Evolutionary conservation across 2,113 vertebrate species (phyloP), one percentile per base, ranked within the genome.

Genomic region (Origma solitaria): DNA sequence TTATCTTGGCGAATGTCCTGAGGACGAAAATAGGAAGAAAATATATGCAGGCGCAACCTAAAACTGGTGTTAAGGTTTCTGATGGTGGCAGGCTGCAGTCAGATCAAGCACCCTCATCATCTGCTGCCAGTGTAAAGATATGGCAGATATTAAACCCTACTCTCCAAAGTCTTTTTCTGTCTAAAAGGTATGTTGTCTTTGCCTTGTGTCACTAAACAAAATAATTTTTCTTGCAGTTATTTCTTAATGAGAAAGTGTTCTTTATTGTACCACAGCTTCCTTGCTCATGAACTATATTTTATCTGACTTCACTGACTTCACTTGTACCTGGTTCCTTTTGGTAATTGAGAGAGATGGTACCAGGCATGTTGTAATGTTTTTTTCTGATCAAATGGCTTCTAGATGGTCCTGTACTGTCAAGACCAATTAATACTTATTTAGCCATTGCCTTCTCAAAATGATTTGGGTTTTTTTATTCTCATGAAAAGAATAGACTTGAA

Each of bases 1-100:
- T 98, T 97, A 97, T 97, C 92, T 97, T 98, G 98, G 98, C 93
- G 94, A 98, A 98, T 96, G 86, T 98, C 88, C 95, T 98, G 97
- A 90, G 95, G 97, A 98, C 82, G 85, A 97, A 98, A 95, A 94
- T 98, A 98, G 98, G 98, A 98, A 97, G 97, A 98, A 97, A 98
- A 96, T 98, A 98, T 44, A 87, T 92, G 94, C 95, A 96, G 96
- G 86, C 7, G 18, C 96, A 88, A 49, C 89, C 64, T 97, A 94
- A 96, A 96, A 96, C 95, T 96, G 96, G 91, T 96, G 93, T 89
- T 97, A 96, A 58, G 96, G 96, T 97, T 97, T 92, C 94, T 98
- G 97, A 94, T 91, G 85, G 94, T 98, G 97, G 95, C 96, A 98
- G 97, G 95, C 90, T 98, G 95, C 96, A 93, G 65, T 96, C 97